These are phyloP conservation scores for Climacteris rufus DNA, from an alignment of 2,113 vertebrate genomes.

Conservation along the genomic window DNA sequence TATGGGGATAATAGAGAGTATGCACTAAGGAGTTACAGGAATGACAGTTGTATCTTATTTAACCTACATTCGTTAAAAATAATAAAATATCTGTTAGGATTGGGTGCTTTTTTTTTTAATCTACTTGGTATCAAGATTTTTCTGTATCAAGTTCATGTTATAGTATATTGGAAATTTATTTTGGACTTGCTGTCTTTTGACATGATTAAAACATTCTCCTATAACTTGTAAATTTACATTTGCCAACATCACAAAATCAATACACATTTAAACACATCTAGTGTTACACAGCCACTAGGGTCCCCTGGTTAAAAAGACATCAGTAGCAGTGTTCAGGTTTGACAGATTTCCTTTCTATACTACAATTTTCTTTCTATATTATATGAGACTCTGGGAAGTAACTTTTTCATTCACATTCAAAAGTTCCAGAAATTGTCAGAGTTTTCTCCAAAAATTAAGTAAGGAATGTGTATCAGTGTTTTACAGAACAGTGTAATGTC, in stretches of 20 bases:
- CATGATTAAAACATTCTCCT: background rate
- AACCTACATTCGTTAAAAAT: background rate
- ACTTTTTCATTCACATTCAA: background rate
- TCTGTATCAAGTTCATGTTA: background rate
- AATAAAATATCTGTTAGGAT: background rate
- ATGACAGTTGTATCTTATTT: background rate
- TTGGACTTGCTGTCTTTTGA: background rate
- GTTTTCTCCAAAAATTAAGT: background rate
- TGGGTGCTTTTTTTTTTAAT: accelerated
- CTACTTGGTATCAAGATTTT: background rate
- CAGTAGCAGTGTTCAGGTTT: background rate
- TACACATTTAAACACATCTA: background rate
- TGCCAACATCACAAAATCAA: background rate
- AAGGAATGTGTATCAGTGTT: background rate
- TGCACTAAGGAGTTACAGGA: background rate
- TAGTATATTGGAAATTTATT: background rate
- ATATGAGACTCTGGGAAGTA: background rate
- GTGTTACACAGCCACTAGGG: background rate
- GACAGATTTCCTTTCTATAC: background rate
- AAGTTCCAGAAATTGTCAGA: background rate
- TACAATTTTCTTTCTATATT: background rate
- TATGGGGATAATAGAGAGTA: background rate
- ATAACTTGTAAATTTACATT: background rate
- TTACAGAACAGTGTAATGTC: background rate
- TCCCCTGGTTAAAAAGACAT: background rate